Conservation (phyloP, 1,140 invertebrate genomes). For the Heliconius eleuchia region DNA sequence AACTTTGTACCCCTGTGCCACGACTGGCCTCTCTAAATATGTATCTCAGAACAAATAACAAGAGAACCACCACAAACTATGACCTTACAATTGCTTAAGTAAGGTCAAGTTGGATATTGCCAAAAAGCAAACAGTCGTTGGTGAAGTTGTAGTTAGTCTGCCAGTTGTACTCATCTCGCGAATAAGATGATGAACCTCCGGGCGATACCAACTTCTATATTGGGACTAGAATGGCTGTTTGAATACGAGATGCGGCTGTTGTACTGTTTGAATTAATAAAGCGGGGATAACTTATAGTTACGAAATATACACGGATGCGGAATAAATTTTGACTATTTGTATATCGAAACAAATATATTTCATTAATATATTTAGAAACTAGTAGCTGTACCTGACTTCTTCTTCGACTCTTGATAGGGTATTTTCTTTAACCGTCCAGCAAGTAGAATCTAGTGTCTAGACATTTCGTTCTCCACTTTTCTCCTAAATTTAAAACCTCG, state of each 20-base stretch:
- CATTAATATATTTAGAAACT: neutral
- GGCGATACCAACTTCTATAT: slow-evolving; percentile 44
- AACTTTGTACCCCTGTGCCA: neutral
- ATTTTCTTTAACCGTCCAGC: too few species aligned
- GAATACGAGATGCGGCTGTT: slow-evolving; percentile 37
- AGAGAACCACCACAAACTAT: slow-evolving; percentile 29
- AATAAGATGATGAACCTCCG: slow-evolving; percentile 44
- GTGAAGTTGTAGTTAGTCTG: slow-evolving; percentile 55
- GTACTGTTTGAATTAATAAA: slow-evolving; percentile 33
- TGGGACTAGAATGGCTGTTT: slow-evolving; percentile 41
- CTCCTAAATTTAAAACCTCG: too few species aligned
- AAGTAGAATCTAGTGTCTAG: too few species aligned
- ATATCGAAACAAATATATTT: neutral
- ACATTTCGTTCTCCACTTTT: too few species aligned
- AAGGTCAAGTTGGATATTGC: slow-evolving; percentile 55
- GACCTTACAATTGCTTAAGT: slow-evolving; percentile 23
- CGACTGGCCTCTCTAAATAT: neutral
- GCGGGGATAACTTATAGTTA: slow-evolving; percentile 24
- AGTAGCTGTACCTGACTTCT: neutral
- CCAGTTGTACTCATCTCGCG: slow-evolving; percentile 53
- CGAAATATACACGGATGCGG: slow-evolving; percentile 1
- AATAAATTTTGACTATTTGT: neutral
- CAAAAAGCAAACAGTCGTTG: slow-evolving; percentile 54
- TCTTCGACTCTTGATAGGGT: too few species aligned
- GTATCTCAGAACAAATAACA: slow-evolving; percentile 19